A percentile compares a stretch with the other conserved stretches of the same genome.
phyloP scores from a whole-genome alignment of 2,797 vertebrate genomes.

The Mus caroli region DNA sequence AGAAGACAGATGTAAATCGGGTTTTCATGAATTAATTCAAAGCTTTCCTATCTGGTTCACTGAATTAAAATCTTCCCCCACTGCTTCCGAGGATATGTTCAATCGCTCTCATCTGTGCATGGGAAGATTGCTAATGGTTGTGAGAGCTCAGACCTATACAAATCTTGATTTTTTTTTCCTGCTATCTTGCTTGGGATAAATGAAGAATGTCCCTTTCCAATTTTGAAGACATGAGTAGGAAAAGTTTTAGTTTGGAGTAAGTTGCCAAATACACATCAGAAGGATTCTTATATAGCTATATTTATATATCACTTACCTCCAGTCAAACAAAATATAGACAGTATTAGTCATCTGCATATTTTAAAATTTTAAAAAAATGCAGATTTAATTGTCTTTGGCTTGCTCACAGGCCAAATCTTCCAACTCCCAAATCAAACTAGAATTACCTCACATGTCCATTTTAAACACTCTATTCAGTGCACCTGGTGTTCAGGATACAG shows the following conservation, averaged over 20 bases:
- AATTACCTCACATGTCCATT: background rate
- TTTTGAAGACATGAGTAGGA: constrained; percentile 43
- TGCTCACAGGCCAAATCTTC: constrained; percentile 31
- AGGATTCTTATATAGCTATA: constrained; percentile 11
- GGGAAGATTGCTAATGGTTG: background rate
- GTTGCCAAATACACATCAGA: constrained; percentile 47
- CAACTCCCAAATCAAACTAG: constrained; percentile 46
- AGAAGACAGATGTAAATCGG: constrained; percentile 38
- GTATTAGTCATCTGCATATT: constrained; percentile 56
- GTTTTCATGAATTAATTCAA: background rate
- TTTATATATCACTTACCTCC: constrained; percentile 64
- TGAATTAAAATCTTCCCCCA: constrained; percentile 9
- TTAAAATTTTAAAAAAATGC: constrained; percentile 21
- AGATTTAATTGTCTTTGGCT: constrained; percentile 44
- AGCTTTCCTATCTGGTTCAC: background rate
- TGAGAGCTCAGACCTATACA: background rate
- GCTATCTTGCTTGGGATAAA: constrained; percentile 24
- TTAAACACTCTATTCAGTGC: background rate
- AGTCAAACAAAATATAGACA: constrained; percentile 51
- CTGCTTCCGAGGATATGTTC: background rate
- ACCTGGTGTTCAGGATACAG: background rate
- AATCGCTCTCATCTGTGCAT: background rate
- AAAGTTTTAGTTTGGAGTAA: constrained; percentile 62
- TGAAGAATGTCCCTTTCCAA: constrained; percentile 37
- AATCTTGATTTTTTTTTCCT: background rate